A percentile compares a stretch with the other conserved stretches of the same genome.
Evolutionary conservation across 2,888 invertebrate species (phyloP).

Genomic region (Nomada flava): DNA sequence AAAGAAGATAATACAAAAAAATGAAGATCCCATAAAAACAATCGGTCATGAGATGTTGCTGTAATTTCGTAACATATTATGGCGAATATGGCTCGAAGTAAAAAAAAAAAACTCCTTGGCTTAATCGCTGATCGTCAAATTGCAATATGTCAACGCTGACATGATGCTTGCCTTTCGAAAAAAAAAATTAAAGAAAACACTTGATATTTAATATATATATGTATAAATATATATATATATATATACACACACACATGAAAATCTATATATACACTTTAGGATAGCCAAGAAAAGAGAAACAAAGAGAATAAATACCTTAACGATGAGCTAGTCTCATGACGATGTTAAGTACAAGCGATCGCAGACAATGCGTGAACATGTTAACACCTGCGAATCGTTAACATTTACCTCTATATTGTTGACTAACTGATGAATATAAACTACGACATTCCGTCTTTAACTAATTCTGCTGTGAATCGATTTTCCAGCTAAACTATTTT

Average conservation of each 20-base stretch:
- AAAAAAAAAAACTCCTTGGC: conserved; percentile 49
- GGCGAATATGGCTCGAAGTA: conserved; percentile 60
- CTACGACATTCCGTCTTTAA: conserved; percentile 71
- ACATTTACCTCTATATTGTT: conserved; percentile 67
- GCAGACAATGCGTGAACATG: conserved; percentile 62
- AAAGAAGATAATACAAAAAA: conserved; percentile 37
- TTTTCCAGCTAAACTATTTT: conserved; percentile 66
- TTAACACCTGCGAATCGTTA: conserved; percentile 61
- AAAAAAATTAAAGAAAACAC: conserved; percentile 58
- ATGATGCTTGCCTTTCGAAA: conserved; percentile 78
- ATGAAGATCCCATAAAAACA: conserved; percentile 30
- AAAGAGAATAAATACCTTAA: conserved; percentile 57
- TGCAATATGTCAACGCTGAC: conserved; percentile 52
- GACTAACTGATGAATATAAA: conserved; percentile 56
- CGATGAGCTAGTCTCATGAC: conserved; percentile 79
- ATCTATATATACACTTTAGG: conserved; percentile 49
- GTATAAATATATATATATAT: conserved; percentile 60
- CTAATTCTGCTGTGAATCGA: conserved; percentile 70
- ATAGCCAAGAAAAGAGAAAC: conserved; percentile 47
- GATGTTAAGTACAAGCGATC: conserved; percentile 80
- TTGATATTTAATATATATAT: conserved; percentile 68
- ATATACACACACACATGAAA: conserved; percentile 18
- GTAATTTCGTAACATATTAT: conserved; percentile 65
- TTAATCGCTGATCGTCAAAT: conserved; percentile 55
- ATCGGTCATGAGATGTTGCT: conserved; percentile 56